phyloP scores from a whole-genome alignment of 2,797 vertebrate genomes.

The Brachyalestes nurse region DNA sequence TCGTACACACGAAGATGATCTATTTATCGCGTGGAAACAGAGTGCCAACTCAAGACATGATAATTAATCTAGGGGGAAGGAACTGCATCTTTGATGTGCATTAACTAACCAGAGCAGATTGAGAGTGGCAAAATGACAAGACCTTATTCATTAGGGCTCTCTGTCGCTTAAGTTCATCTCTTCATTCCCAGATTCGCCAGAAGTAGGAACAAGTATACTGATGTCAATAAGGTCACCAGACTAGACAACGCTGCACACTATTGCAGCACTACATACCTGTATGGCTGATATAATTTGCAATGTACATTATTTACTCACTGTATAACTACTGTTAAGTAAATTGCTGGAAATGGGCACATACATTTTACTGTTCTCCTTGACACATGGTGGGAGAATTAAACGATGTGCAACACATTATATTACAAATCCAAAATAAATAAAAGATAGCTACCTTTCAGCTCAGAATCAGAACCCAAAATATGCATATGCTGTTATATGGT shows the following conservation, averaged over 20 bases:
- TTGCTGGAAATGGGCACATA: no score
- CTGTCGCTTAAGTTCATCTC: constrained; percentile 43
- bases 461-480: no score
- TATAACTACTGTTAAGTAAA: no score
- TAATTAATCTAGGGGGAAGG: constrained; percentile 69
- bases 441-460: no score
- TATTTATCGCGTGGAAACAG: constrained; percentile 50
- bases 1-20: constrained; percentile 45
- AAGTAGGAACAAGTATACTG: neutral
- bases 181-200: neutral
- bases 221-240: neutral
- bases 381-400: no score
- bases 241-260: neutral
- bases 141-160: constrained; percentile 68
- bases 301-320: no score
- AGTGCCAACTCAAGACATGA: constrained; percentile 52
- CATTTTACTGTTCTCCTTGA: no score
- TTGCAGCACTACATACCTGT: neutral
- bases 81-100: constrained; percentile 65
- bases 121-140: constrained; percentile 63
- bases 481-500: no score
- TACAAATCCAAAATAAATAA: no score
- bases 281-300: neutral
- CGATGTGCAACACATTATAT: no score
- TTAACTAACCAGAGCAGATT: constrained; percentile 67